A percentile compares a stretch with the other conserved stretches of the same genome.
These are phyloP conservation scores for Odontophorus gujanensis DNA, from an alignment of 2,113 vertebrate species.

Conservation along the genomic window DNA sequence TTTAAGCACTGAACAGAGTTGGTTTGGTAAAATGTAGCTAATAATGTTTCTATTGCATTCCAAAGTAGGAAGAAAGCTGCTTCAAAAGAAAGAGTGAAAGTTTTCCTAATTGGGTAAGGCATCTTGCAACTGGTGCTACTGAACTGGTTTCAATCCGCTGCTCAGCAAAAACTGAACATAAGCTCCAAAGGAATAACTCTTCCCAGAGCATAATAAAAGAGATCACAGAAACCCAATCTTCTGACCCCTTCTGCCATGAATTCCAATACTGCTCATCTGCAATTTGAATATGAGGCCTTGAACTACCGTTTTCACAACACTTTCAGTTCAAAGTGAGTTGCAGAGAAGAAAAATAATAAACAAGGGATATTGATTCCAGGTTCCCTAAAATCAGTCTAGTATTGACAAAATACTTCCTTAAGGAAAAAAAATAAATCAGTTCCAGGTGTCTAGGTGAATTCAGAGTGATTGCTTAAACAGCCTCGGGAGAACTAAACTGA, in stretches of 20 bases:
- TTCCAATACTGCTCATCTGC: neutral
- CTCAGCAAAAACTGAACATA: neutral
- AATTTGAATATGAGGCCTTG: neutral
- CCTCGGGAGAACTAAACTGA: neutral
- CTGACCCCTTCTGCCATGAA: neutral
- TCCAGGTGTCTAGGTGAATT: neutral
- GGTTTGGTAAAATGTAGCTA: neutral
- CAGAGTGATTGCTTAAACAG: neutral
- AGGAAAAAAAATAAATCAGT: neutral
- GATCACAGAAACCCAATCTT: neutral
- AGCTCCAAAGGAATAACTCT: neutral
- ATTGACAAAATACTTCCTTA: neutral
- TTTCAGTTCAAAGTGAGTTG: neutral
- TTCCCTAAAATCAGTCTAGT: neutral
- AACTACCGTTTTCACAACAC: neutral
- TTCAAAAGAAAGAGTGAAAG: neutral
- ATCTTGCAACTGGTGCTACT: neutral
- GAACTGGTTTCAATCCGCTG: neutral
- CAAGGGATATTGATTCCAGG: neutral
- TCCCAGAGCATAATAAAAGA: neutral
- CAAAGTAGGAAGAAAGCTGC: neutral
- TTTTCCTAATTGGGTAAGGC: constrained; percentile 9
- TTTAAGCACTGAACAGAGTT: neutral
- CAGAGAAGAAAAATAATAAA: neutral
- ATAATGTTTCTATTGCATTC: neutral